Percentiles rank a stretch among this genome's conserved stretches.
Evolutionary conservation across 2,888 invertebrate species (phyloP).

Genomic region (Brachypalpus laphriformis): DNA sequence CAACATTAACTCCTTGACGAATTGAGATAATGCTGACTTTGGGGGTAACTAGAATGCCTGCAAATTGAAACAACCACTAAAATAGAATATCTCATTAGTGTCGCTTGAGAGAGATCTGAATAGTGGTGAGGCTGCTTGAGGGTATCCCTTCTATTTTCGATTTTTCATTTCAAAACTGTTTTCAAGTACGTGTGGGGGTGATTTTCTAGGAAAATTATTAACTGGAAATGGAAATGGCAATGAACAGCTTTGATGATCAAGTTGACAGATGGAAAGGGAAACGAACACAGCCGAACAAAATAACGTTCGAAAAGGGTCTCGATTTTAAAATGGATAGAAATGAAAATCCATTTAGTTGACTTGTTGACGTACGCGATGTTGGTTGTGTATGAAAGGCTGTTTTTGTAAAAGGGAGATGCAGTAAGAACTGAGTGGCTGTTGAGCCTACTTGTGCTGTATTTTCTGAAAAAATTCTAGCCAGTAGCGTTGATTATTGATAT

Average conservation of each 20-base stretch:
- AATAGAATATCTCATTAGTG: conserved; percentile 60
- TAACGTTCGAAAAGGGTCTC: neutral
- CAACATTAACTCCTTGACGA: conserved; percentile 64
- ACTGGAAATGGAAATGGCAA: conserved; percentile 5
- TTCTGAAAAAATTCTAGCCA: too few relatives aligned
- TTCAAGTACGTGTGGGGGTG: neutral
- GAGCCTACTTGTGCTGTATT: too few relatives aligned
- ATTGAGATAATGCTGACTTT: conserved; percentile 55
- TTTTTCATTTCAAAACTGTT: conserved; percentile 1
- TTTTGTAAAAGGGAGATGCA: too few relatives aligned
- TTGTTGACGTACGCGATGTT: neutral
- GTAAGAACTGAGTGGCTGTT: too few relatives aligned
- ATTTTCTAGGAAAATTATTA: neutral
- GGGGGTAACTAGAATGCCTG: conserved; percentile 29
- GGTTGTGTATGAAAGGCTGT: neutral
- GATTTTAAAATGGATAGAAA: neutral
- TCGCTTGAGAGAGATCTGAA: conserved; percentile 2
- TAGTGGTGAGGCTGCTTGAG: neutral
- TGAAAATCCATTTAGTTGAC: neutral
- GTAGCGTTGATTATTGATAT: too few relatives aligned
- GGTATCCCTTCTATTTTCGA: neutral
- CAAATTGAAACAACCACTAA: conserved; percentile 59
- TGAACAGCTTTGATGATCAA: neutral
- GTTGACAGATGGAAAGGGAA: neutral
- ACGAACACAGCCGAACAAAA: neutral